These are phyloP conservation scores for Larimichthys polyactis DNA, from an alignment of 2,113 vertebrate species.

Conservation along the genomic window DNA sequence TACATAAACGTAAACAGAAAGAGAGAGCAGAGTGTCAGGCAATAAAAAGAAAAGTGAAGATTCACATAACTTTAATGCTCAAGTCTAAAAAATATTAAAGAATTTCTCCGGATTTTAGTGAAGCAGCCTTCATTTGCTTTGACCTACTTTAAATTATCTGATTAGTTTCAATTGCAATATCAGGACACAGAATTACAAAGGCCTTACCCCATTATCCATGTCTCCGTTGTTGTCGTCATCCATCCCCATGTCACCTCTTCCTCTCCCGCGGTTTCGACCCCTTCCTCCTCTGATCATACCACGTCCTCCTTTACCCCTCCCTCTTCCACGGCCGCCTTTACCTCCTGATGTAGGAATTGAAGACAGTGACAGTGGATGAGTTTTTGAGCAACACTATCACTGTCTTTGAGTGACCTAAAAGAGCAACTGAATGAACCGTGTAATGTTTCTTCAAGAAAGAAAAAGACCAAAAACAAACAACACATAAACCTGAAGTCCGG, in stretches of 20 bases:
- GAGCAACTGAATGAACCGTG: background rate
- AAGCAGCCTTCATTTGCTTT: background rate
- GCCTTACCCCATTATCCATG: slow-evolving; percentile 90
- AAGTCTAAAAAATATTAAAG: background rate
- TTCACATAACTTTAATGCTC: background rate
- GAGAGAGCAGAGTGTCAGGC: background rate
- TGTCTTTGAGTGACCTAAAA: background rate
- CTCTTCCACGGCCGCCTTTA: slow-evolving; percentile 83
- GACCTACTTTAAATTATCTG: background rate
- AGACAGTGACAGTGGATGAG: background rate
- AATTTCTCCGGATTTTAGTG: background rate
- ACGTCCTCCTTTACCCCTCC: slow-evolving; percentile 84
- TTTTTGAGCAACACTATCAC: background rate
- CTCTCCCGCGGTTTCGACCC: slow-evolving; percentile 87
- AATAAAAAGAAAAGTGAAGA: background rate
- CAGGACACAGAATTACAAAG: background rate
- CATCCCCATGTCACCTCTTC: slow-evolving; percentile 84
- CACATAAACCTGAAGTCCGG: background rate
- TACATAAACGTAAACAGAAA: slow-evolving; percentile 12
- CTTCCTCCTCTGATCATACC: slow-evolving; percentile 86
- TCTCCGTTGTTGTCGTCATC: slow-evolving; percentile 92
- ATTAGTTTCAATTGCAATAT: background rate
- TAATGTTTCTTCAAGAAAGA: background rate
- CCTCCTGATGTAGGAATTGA: slow-evolving; percentile 76
- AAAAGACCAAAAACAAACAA: background rate